Conservation (phyloP, 2,797 vertebrate genomes). For the Anguilla megastoma region DNA sequence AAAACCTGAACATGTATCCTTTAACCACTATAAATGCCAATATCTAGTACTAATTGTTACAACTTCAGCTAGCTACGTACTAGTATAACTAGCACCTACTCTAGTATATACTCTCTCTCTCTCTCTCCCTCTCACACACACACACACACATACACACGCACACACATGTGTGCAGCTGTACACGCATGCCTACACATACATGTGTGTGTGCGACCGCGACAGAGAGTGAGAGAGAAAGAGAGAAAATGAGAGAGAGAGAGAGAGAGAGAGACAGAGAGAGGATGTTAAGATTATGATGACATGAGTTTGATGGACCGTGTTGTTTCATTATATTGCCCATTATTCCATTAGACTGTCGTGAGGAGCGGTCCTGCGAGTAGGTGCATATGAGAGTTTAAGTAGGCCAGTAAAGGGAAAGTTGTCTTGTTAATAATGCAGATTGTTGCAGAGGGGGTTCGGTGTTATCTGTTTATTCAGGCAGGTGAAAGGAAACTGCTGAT, state of each 20-base stretch:
- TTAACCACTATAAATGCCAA: neutral
- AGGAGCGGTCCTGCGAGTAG: slow-evolving; percentile 6
- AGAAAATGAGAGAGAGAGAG: neutral
- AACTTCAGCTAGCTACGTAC: neutral
- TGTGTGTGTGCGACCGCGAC: neutral
- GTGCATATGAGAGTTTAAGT: slow-evolving; percentile 50
- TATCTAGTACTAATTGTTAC: neutral
- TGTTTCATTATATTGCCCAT: neutral
- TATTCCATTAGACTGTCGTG: neutral
- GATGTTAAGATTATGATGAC: neutral
- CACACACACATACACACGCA: neutral
- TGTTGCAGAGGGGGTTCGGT: slow-evolving; percentile 59
- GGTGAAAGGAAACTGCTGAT: slow-evolving; percentile 81
- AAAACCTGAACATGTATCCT: neutral
- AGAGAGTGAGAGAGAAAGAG: neutral
- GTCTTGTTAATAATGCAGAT: slow-evolving; percentile 74
- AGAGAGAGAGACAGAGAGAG: neutral
- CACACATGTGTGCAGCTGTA: too few species aligned
- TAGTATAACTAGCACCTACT: neutral
- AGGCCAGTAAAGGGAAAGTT: slow-evolving; percentile 44
- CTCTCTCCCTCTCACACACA: neutral
- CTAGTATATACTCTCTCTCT: neutral
- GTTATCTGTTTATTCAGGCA: slow-evolving; percentile 73
- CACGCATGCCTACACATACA: neutral
- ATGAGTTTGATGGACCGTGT: neutral